Base-by-base conservation (phyloP, 1,140 invertebrate species). In the Scylla paramamosain region DNA sequence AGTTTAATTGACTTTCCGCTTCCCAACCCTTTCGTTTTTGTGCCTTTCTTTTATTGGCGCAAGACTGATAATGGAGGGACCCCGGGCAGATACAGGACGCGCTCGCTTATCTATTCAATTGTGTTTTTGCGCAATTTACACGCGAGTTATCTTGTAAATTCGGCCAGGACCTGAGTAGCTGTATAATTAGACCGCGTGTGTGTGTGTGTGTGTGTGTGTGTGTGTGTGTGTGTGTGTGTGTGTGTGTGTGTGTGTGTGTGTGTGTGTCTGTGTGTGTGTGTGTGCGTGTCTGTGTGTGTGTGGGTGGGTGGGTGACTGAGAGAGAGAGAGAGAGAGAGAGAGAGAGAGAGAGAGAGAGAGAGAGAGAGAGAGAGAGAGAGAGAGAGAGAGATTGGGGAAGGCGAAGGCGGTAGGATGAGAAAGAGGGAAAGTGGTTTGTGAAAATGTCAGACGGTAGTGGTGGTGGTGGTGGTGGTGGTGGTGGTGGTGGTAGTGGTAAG, bases 361-460 rank as follows among this genome's bases (percentile, higher is more conserved):
- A 91, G 90, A 91, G 52, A 91, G 90, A 91, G 90, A 91, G 52
- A 91, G 90, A 91, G 90, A 91, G 90, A 91, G 90, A 91, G 90
- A 91, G 39, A 39, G 39, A 39, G 39, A 48, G 59, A 48, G 59
- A 48, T 20, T 25, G 52, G 67, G 91, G 52, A 20, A 12, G 10
- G 52, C 52, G 16, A 20, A 59, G 52, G 52, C 52, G 0, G 16
- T 0, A 14, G 12, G 52, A 59, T 59, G 52, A 20, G 10, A 20
- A 12, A 59, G 52, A 59, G 16, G 14, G 52, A 59, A 14, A 14
- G 10, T 59, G 52, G 2, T 20, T 14, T 20, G 12, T 48, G 46
- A 48, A 39, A 39, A 39, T 39, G 90, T 12, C 4, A 91, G 32
- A 91, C 39, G n/a, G 90, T 16, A 25, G 4, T 39, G 31, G 39